Percentiles rank a stretch among this genome's conserved stretches.
These are phyloP conservation scores for Anableps anableps DNA, from an alignment of 2,797 vertebrate genomes.

Conservation along the genomic window DNA sequence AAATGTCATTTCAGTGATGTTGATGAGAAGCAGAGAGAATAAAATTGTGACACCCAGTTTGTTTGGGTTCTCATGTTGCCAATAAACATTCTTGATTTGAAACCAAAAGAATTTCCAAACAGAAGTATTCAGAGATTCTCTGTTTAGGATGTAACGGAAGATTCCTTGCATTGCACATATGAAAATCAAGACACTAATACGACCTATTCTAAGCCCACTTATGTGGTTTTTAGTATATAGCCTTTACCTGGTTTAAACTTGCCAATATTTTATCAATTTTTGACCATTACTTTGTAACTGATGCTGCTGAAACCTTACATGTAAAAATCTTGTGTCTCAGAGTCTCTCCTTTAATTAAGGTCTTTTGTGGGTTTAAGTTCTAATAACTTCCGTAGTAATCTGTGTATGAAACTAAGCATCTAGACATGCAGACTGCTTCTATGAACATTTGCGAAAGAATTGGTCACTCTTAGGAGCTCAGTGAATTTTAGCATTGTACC, in stretches of 20 bases:
- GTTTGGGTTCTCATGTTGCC: not conserved
- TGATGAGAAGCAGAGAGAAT: constrained; percentile 15
- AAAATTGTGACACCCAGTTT: constrained; percentile 6
- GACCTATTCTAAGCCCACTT: not conserved
- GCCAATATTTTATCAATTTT: not conserved
- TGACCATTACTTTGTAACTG: not conserved
- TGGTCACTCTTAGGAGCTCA: not conserved
- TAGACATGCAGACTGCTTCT: not conserved
- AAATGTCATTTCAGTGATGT: constrained; percentile 45
- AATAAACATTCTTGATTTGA: constrained; percentile 4
- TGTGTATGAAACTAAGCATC: not conserved
- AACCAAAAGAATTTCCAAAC: not conserved
- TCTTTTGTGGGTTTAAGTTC: not conserved
- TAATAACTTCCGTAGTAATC: not conserved
- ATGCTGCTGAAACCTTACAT: not conserved
- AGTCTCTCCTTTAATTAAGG: not conserved
- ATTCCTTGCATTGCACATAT: not conserved
- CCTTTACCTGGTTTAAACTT: not conserved
- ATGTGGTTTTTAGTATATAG: not conserved
- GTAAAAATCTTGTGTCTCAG: not conserved
- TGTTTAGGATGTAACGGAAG: not conserved
- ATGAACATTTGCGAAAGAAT: not conserved
- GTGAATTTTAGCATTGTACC: not conserved
- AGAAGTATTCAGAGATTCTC: not conserved
- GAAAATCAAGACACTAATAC: not conserved